Conservation (phyloP, 1,140 invertebrate species). For the Brachionus asplanchnoidis region DNA sequence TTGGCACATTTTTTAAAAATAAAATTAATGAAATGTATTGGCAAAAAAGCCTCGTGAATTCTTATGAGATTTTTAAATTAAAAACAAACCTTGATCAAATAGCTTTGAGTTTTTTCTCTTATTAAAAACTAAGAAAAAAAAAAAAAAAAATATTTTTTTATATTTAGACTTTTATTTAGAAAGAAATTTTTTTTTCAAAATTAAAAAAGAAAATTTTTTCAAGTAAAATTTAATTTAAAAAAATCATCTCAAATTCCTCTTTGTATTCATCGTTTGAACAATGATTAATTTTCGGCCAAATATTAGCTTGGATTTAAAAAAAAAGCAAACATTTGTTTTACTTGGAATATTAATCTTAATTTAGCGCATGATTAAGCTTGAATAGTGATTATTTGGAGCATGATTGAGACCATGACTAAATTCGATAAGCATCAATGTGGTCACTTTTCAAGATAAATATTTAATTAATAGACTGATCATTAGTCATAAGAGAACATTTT, state of each 20-base stretch:
- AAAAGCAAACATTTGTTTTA: neutral
- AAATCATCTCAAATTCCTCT: neutral
- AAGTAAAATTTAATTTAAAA: too few relatives aligned
- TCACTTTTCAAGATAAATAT: slow-evolving; percentile 23
- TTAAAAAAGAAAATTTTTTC: too few relatives aligned
- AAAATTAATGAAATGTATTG: too few relatives aligned
- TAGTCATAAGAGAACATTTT: neutral
- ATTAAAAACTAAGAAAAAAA: too few relatives aligned
- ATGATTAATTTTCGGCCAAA: neutral
- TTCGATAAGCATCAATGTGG: slow-evolving; percentile 7
- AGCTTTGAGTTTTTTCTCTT: too few relatives aligned
- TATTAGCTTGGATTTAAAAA: neutral
- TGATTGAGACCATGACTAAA: neutral
- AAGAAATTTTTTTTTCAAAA: too few relatives aligned
- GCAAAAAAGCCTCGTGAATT: too few relatives aligned
- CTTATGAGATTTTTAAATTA: too few relatives aligned
- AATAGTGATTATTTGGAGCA: neutral
- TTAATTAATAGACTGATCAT: neutral
- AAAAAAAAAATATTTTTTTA: too few relatives aligned
- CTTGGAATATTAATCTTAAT: neutral
- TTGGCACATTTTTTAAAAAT: too few relatives aligned
- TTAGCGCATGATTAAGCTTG: neutral
- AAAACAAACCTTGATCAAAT: too few relatives aligned
- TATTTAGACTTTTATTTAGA: too few relatives aligned
- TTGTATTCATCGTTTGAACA: neutral